Evolutionary conservation across 2,888 invertebrate genomes (phyloP).

Genomic region (Chrysotoxum bicinctum): DNA sequence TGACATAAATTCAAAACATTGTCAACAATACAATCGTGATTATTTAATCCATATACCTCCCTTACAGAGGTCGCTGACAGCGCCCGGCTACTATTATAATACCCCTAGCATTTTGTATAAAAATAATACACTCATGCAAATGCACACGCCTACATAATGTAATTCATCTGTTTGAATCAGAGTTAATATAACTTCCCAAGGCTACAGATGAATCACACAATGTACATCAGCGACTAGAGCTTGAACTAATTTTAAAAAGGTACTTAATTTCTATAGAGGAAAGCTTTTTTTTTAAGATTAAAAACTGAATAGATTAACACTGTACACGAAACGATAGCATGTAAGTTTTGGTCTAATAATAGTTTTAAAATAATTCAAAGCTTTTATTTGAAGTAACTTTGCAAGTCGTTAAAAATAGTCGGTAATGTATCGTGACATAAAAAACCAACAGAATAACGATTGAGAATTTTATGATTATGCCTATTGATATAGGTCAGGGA

Average conservation of each 20-base stretch:
- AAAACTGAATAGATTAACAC: neutral
- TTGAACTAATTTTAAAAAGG: slow-evolving; percentile 11
- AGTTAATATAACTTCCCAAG: slow-evolving; percentile 9
- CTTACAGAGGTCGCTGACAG: slow-evolving; percentile 5
- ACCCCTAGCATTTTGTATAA: neutral
- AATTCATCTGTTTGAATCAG: neutral
- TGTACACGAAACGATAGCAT: neutral
- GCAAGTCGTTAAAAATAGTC: neutral
- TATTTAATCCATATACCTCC: neutral
- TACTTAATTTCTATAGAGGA: slow-evolving; percentile 2
- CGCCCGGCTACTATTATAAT: neutral
- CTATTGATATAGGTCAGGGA: neutral
- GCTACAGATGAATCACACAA: slow-evolving; percentile 23
- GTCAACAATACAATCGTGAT: neutral
- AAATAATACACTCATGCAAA: neutral
- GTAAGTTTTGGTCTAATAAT: neutral
- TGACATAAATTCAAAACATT: neutral
- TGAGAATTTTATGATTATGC: neutral
- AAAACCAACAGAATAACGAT: neutral
- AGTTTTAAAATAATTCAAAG: neutral
- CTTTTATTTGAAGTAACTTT: neutral
- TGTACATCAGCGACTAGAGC: neutral
- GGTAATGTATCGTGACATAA: neutral
- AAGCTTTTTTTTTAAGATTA: slow-evolving; percentile 7
- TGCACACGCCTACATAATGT: neutral